Base-by-base conservation (phyloP, 1,140 invertebrate genomes). In the Anagrus nilaparvatae region DNA sequence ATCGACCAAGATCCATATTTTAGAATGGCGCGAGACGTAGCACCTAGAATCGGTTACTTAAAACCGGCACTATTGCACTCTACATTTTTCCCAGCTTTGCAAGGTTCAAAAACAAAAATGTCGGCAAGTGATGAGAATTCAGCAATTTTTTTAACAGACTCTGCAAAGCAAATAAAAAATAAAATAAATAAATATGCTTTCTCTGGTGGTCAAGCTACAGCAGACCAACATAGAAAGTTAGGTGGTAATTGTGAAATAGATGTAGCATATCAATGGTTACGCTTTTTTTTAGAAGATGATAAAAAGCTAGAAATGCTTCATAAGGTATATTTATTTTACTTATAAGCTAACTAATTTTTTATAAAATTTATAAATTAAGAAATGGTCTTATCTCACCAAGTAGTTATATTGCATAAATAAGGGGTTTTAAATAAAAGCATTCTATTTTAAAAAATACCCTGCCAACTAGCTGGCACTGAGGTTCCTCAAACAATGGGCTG, bases 1-100 rank as follows among this genome's bases (percentile, higher is more conserved):
- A 99, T 99, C 55, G 97, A 99, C 76, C 97, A 99, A 76, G 96
- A 99, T 70, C 96, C 96, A 0, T 99, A 98, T 66, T 99, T 99
- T 66, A 76, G 96, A 41, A 97, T 99, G 94, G 94, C 92, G 0
- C 75, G 96, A 44, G 96, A 99, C 69, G 91, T 97, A 14, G 89
- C 94, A 0, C 93, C 94, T 1, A 78, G 79, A 42, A 67, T 99
- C 10, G 86, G 84, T 16, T 81, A 76, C 58, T 78, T 78, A 1
- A 99, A 99, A 62, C 97, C 96, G n/a, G 84, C 94, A 1, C 63
- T 99, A 1, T 60, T 99, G 0, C 95, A 97, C 67, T 93, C 92
- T 1, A 77, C 75, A 21, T 99, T 99, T 67, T 90, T 99, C 52
- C 96, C 96, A 0, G 90, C 96, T 1, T 61, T 99, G 16, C 91